phyloP scores from a whole-genome alignment of 2,888 invertebrate species.

The Carterocephalus palaemon region DNA sequence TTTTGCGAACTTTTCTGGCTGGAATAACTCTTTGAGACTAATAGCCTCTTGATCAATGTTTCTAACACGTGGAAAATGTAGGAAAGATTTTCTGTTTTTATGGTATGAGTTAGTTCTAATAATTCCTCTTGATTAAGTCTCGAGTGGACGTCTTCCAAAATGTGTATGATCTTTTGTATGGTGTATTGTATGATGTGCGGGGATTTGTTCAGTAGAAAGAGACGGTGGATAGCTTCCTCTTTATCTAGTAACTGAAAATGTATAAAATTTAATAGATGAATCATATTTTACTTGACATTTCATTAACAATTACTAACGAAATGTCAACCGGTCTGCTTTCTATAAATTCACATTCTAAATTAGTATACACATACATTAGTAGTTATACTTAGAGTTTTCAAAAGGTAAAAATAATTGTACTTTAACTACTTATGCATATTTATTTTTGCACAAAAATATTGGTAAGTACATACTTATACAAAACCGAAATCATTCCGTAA shows the following conservation, averaged over 20 bases:
- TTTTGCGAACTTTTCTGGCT: constrained; percentile 36
- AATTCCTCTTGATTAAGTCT: constrained; percentile 37
- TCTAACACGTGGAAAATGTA: constrained; percentile 59
- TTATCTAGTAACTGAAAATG: constrained; percentile 49
- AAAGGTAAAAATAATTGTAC: too few species aligned
- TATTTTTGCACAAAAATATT: too few species aligned
- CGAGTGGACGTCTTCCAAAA: constrained; percentile 40
- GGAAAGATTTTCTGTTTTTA: constrained; percentile 47
- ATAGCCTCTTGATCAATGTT: constrained; percentile 45
- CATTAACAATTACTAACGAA: too few species aligned
- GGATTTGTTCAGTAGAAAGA: constrained; percentile 55
- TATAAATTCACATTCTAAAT: too few species aligned
- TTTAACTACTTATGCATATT: too few species aligned
- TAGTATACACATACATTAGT: too few species aligned
- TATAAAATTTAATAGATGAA: neutral
- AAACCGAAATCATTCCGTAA: too few species aligned
- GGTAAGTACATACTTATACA: too few species aligned
- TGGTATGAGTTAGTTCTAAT: constrained; percentile 41
- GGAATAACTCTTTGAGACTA: constrained; percentile 30
- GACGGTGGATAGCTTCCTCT: constrained; percentile 50
- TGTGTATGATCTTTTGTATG: constrained; percentile 50
- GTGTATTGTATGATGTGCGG: constrained; percentile 53
- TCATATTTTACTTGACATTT: too few species aligned
- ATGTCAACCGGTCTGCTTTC: too few species aligned
- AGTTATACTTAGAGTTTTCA: too few species aligned